Evolutionary conservation across 2,797 vertebrate species (phyloP), one percentile per base, ranked within the genome.

Genomic region (Danio kyathit): DNA sequence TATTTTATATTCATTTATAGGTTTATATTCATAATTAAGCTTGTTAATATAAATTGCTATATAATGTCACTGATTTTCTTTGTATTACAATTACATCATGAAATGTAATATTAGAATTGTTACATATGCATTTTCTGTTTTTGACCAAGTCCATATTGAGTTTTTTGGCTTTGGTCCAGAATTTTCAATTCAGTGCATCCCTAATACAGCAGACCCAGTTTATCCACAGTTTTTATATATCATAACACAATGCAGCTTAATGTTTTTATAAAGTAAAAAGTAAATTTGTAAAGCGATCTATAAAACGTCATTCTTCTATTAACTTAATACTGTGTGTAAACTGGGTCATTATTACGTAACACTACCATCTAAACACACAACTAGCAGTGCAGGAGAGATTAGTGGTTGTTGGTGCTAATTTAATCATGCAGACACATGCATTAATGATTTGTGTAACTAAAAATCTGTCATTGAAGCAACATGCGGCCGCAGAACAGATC

Each of bases 341-440:
- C 66, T 51, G n/a, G 29, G 44, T 61, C 66, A 49, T 38, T n/a
- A 71, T 41, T 40, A 67, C 19, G 7, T 7, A 49, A 49, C 16
- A 49, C 43, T 60, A 78, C 21, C 16, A 40, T 49, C 29, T 13
- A 51, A 17, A 43, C 51, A 43, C 3, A 44, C 0, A 48, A 48
- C 9, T 17, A 64, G 40, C 74, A 9, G 14, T 38, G 64, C 69
- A 80, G 38, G 38, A 21, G 14, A 72, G 9, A 40, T 19, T 17
- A 69, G 49, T 41, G 52, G 14, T 8, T 29, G 13, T 76, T 16
- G 13, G 76, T 78, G 75, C 6, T 48, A 9, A 76, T 77, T 77
- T 56, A 67, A 59, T 49, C 64, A 82, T 43, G 43, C 87, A 87
- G 76, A 65, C 52, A 13, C 57, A 73, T 80, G 49, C 60, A 80